Conservation (phyloP, 1,140 invertebrate species). For the Galleria mellonella region DNA sequence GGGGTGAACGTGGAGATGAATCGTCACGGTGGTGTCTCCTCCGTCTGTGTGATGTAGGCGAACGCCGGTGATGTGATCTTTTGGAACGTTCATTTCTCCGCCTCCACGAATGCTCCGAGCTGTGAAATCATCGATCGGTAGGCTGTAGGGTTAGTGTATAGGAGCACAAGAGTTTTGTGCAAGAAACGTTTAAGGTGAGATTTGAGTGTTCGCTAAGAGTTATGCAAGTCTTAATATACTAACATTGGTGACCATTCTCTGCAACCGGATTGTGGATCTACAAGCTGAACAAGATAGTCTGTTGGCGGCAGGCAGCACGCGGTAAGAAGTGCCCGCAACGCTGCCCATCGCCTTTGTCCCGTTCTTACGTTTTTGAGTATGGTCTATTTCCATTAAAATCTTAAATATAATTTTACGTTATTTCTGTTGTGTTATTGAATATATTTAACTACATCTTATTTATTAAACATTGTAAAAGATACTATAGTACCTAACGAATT, state of each 20-base stretch:
- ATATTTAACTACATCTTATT: too few relatives aligned
- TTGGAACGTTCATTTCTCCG: conserved; percentile 78
- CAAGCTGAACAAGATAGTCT: conserved; percentile 43
- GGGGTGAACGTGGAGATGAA: conserved; percentile 68
- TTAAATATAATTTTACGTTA: not conserved
- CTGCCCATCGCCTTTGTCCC: conserved; percentile 42
- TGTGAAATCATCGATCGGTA: conserved; percentile 69
- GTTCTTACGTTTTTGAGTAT: conserved; percentile 27
- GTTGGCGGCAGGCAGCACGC: conserved; percentile 58
- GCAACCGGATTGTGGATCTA: conserved; percentile 43
- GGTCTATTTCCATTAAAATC: not conserved
- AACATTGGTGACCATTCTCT: conserved; percentile 53
- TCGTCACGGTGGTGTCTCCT: conserved; percentile 77
- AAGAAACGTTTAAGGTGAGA: conserved; percentile 49
- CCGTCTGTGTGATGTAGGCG: conserved; percentile 75
- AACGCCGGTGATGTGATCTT: conserved; percentile 77
- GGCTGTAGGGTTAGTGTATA: conserved; percentile 64
- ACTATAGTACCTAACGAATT: too few relatives aligned
- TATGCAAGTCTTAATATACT: conserved; percentile 37
- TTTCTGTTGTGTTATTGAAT: too few relatives aligned
- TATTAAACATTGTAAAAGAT: too few relatives aligned
- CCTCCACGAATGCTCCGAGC: conserved; percentile 78
- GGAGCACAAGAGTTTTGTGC: conserved; percentile 22
- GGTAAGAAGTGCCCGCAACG: conserved; percentile 43
- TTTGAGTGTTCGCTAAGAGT: conserved; percentile 28